Evolutionary conservation across 2,797 vertebrate genomes (phyloP).

Genomic region (Phoeniculus purpureus): DNA sequence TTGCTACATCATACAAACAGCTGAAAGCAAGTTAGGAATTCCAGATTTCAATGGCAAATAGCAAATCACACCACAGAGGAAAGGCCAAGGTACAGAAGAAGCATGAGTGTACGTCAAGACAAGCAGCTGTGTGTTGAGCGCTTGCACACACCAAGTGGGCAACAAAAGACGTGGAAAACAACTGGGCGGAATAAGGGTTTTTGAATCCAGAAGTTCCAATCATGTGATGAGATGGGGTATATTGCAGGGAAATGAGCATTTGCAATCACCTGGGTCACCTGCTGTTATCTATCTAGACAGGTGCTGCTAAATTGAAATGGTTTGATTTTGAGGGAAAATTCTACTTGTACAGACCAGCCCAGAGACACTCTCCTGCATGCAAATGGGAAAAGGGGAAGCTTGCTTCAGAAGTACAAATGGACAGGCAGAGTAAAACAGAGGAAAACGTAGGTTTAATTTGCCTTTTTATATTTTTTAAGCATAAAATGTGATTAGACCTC

Average conservation of each 20-base stretch:
- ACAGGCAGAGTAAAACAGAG: not conserved
- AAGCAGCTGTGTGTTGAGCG: not conserved
- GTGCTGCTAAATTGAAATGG: slow-evolving; percentile 5
- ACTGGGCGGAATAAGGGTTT: not conserved
- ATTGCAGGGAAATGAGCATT: not conserved
- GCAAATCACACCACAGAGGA: not conserved
- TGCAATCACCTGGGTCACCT: not conserved
- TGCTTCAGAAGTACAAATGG: not conserved
- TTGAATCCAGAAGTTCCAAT: not conserved
- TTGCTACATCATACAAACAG: not conserved
- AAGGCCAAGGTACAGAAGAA: not conserved
- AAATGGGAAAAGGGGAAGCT: not conserved
- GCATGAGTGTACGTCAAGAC: not conserved
- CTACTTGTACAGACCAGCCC: not conserved
- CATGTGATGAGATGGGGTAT: not conserved
- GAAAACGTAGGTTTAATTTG: not conserved
- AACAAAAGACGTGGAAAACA: not conserved
- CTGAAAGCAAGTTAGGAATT: not conserved
- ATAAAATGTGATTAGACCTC: not conserved
- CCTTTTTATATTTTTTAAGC: not conserved
- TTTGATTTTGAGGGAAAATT: not conserved
- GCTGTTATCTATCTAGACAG: not conserved
- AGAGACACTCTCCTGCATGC: not conserved
- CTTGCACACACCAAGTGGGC: not conserved
- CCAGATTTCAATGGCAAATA: not conserved